Conservation (phyloP, 2,888 invertebrate genomes). For the Chromoteleia sp. region DNA sequence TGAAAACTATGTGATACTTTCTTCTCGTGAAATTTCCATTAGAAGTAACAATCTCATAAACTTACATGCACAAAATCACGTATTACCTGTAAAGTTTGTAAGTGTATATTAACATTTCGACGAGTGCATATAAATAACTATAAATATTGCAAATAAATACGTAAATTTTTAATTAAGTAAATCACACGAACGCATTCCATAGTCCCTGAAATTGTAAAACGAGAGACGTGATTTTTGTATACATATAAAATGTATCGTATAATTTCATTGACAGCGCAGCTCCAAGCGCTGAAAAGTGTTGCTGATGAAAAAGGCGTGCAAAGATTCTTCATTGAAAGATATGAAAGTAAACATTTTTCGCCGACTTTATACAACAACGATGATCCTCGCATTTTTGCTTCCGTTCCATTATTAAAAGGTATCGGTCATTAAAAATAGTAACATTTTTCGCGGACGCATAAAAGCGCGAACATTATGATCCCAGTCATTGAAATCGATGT, state of each 20-base stretch:
- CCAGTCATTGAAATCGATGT: no score
- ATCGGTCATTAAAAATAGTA: constrained; percentile 6
- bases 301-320: constrained; percentile 10
- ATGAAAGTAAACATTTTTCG: constrained; percentile 19
- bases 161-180: constrained; percentile 20
- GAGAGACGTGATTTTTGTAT: constrained; percentile 6
- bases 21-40: constrained; percentile 26
- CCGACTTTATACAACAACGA: constrained; percentile 1
- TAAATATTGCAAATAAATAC: constrained; percentile 16
- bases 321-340: constrained; percentile 16
- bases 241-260: constrained; percentile 14
- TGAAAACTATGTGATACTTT: constrained; percentile 37
- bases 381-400: constrained; percentile 17
- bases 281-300: constrained; percentile 13
- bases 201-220: background rate
- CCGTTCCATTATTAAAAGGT: background rate
- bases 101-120: constrained; percentile 28
- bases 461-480: no score
- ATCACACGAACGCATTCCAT: background rate
- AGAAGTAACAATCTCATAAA: constrained; percentile 16
- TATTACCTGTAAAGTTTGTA: constrained; percentile 35
- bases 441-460: background rate
- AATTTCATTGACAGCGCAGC: constrained; percentile 15
- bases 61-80: constrained; percentile 34
- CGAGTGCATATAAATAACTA: constrained; percentile 10